Base-by-base conservation (phyloP, 53 echinoderm and acorn worm species). In the Mesocentrotus franciscanus region DNA sequence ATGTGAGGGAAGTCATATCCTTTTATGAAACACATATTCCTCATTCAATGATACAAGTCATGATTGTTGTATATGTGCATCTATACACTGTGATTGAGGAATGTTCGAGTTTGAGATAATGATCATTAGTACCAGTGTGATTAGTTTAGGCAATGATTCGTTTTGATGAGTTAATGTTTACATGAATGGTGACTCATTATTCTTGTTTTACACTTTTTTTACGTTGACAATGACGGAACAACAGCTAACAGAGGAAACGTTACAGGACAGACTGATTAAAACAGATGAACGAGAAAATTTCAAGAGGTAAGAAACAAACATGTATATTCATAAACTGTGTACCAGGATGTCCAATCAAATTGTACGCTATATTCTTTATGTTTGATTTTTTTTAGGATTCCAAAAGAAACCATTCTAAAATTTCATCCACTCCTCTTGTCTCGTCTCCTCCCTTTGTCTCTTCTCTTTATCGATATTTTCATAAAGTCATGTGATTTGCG, bases 251-350 rank as follows among this genome's bases (percentile, higher is more conserved):
- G 95, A 97, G 94, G 98, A 97, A 30, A 97, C 96, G 16, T 93
- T 97, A 91, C 96, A 96, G 89, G 98, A 98, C 95, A 92, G 97
- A 94, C 95, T 92, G 56, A 98, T 98, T 72, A 96, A 95, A 71
- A 97, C 98, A 85, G 96, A 97, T 57, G 98, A 98, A 34, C 95
- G 96, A 58, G 98, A 98, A 95, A 98, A 98, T 89, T 96, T 96
- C 61, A 96, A 97, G 85, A 96, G 98, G 98, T 98, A 85, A 94
- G 89, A 8, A 29, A 62, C 18, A 18, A 62, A 49, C 39, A 49
- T 6, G 6, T 49, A 49, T 49, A 49, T 49, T 49, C 49, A 49
- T 49, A 49, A 49, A 49, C 3, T 49, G 49, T 49, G 0, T 49
- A 49, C 6, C 49, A 4, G 6, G 3, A 49, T 49, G 49, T 49